phyloP scores from a whole-genome alignment of 2,888 invertebrate species.

The Polydrusus cervinus region DNA sequence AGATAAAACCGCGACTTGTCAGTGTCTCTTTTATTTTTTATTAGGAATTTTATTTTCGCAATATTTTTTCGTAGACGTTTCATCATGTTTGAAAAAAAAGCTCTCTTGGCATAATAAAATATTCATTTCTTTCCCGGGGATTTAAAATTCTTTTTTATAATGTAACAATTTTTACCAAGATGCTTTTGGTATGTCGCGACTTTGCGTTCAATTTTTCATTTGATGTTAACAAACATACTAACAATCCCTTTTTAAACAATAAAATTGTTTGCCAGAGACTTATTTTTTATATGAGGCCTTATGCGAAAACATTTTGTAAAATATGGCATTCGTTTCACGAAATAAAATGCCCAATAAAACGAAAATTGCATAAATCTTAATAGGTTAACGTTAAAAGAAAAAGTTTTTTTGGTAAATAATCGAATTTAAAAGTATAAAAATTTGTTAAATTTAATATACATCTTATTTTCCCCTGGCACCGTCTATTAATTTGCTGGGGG shows the following conservation, averaged over 20 bases:
- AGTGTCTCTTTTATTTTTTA: conserved; percentile 25
- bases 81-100: conserved; percentile 27
- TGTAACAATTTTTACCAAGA: conserved; percentile 23
- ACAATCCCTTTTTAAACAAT: not conserved
- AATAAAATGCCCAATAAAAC: too few species aligned
- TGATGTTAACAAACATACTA: not conserved
- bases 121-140: conserved; percentile 23
- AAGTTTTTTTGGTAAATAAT: too few species aligned
- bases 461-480: too few species aligned
- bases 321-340: too few species aligned
- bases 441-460: too few species aligned
- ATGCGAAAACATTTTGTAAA: too few species aligned
- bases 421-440: too few species aligned
- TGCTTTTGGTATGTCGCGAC: not conserved
- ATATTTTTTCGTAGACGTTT: conserved; percentile 20
- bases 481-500: too few species aligned
- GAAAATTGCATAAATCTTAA: too few species aligned
- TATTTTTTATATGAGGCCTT: not conserved
- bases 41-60: conserved; percentile 24
- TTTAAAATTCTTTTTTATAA: conserved; percentile 26
- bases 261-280: not conserved
- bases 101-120: conserved; percentile 24
- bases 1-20: conserved; percentile 20
- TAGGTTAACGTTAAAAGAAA: too few species aligned
- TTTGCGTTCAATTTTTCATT: conserved; percentile 16